Evolutionary conservation across 30 jellyfish, hydroid and myxozoan genomes (phyloP).

Genomic region (Pelagia noctiluca): DNA sequence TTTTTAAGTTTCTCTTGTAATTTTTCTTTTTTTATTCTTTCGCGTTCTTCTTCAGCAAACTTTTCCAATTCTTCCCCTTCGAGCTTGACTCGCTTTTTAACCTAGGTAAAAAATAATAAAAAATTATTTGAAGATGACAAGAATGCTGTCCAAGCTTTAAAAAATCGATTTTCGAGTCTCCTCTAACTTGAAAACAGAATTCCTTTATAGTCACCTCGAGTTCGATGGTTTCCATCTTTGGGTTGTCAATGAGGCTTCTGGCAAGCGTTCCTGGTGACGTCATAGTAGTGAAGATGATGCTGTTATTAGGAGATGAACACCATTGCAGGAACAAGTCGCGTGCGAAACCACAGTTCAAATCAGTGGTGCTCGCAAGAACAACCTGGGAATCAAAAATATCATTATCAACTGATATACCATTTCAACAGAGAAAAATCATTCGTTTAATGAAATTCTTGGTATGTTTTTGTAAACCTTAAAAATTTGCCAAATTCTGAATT

Average conservation of each 20-base stretch:
- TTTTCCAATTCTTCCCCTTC: conserved; percentile 88
- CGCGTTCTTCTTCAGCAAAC: conserved; percentile 82
- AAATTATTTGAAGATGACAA: neutral
- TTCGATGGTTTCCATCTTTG: conserved; percentile 62
- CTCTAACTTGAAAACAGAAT: neutral
- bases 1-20: conserved; percentile 67
- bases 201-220: conserved; percentile 56
- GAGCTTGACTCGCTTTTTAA: conserved; percentile 76
- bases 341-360: conserved; percentile 90
- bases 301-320: conserved; percentile 85
- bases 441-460: no score
- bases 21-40: conserved; percentile 59
- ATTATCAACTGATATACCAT: no score
- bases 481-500: neutral
- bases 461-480: no score
- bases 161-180: no score
- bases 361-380: conserved; percentile 93
- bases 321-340: conserved; percentile 81
- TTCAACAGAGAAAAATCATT: no score
- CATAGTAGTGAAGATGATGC: conserved; percentile 78
- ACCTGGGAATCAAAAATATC: conserved; percentile 41
- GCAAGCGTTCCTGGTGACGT: conserved; percentile 94
- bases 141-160: no score
- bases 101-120: conserved; percentile 20
- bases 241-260: conserved; percentile 87